Conservation (phyloP, 1,140 invertebrate species). For the Macrocentrus cingulum region DNA sequence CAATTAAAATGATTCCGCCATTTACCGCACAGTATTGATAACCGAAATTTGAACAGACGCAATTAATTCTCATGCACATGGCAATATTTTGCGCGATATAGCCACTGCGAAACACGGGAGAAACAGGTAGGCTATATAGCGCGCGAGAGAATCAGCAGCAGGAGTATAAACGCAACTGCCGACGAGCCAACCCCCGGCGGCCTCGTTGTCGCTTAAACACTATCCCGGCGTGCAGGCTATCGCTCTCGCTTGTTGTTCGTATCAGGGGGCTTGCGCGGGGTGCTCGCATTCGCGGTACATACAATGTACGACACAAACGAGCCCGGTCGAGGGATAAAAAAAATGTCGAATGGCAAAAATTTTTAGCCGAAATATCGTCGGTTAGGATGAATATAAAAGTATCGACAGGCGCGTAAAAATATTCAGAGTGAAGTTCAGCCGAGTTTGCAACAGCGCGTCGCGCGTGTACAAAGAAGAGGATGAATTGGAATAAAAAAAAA, state of each 20-base stretch:
- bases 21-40: slow-evolving; percentile 20
- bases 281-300: slow-evolving; percentile 15
- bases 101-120: slow-evolving; percentile 11
- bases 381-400: background rate
- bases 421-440: background rate
- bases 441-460: too few relatives aligned
- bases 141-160: slow-evolving; percentile 7
- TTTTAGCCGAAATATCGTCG: background rate
- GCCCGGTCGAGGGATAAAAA: slow-evolving; percentile 6
- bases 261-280: too few relatives aligned
- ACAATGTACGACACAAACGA: slow-evolving; percentile 28
- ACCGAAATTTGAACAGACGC: slow-evolving; percentile 27
- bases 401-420: background rate
- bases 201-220: slow-evolving; percentile 28
- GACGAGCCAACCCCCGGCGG: slow-evolving; percentile 20
- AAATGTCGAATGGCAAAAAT: background rate
- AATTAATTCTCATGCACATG: slow-evolving; percentile 27
- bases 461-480: too few relatives aligned
- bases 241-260: slow-evolving; percentile 21
- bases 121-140: background rate
- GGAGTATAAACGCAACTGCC: slow-evolving; percentile 25
- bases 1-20: slow-evolving; percentile 22
- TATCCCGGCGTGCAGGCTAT: slow-evolving; percentile 23
- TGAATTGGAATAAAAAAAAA: too few relatives aligned
- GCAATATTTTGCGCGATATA: slow-evolving; percentile 24